Conservation (phyloP, 2,113 vertebrate species). For the Oncorhynchus gorbuscha region DNA sequence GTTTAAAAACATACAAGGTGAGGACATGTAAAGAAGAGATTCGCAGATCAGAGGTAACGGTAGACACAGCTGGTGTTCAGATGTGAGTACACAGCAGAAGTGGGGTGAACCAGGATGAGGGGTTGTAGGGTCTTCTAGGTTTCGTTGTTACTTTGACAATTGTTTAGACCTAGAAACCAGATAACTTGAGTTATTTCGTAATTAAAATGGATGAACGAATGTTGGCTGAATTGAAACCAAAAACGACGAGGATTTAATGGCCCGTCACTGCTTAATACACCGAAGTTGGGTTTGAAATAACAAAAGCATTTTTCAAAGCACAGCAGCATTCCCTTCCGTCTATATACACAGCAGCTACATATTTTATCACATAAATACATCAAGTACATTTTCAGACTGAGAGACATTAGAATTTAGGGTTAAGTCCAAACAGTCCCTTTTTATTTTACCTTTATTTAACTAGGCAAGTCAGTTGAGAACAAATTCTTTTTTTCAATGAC, state of each 20-base stretch:
- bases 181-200: background rate
- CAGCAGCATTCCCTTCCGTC: background rate
- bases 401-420: background rate
- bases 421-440: constrained; percentile 17
- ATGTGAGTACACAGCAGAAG: background rate
- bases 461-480: too few species aligned
- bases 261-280: background rate
- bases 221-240: background rate
- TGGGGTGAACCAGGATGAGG: background rate
- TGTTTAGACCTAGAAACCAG: background rate
- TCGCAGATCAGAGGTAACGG: background rate
- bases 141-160: background rate
- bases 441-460: too few species aligned
- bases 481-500: too few species aligned
- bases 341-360: constrained; percentile 14
- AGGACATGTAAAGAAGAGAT: background rate
- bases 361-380: constrained; percentile 21
- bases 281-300: background rate
- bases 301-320: background rate
- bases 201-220: too few species aligned
- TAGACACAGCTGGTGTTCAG: background rate
- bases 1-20: background rate
- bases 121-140: background rate
- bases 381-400: constrained; percentile 28
- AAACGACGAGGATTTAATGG: background rate